phyloP scores from a whole-genome alignment of 2,797 vertebrate genomes.

The Tympanoctomys barrerae region DNA sequence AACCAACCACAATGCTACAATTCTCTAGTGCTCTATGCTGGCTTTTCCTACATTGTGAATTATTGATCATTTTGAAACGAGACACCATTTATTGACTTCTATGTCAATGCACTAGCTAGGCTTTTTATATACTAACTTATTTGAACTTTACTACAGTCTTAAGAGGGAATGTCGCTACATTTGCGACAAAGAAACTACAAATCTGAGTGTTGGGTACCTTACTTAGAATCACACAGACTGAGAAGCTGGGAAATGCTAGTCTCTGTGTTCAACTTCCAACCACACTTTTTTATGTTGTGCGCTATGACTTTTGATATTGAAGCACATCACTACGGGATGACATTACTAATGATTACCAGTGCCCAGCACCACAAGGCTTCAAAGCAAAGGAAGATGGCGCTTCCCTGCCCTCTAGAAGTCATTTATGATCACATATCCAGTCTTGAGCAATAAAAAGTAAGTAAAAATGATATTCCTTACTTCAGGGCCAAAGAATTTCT shows the following conservation, averaged over 20 bases:
- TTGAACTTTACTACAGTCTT: not conserved
- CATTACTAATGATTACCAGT: not conserved
- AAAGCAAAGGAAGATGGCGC: not conserved
- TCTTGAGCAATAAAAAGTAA: not conserved
- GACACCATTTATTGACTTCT: not conserved
- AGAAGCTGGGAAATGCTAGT: not conserved
- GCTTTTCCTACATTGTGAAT: conserved; percentile 18
- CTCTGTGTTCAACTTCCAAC: not conserved
- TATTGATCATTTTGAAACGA: conserved; percentile 46
- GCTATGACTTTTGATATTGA: not conserved
- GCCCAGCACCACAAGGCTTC: not conserved
- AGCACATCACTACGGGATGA: not conserved
- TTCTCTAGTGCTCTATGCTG: not conserved
- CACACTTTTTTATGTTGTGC: not conserved
- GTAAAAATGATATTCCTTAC: not conserved
- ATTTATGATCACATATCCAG: not conserved
- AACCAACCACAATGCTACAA: not conserved
- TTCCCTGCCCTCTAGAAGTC: not conserved
- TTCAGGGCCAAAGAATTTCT: conserved; percentile 38
- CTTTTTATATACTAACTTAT: not conserved
- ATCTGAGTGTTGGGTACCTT: not conserved
- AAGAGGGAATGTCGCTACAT: not conserved
- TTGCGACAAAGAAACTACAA: conserved; percentile 43
- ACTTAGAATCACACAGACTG: not conserved
- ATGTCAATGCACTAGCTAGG: not conserved